These are phyloP conservation scores for Bos javanicus DNA, from an alignment of 2,113 vertebrate genomes.

Conservation along the genomic window DNA sequence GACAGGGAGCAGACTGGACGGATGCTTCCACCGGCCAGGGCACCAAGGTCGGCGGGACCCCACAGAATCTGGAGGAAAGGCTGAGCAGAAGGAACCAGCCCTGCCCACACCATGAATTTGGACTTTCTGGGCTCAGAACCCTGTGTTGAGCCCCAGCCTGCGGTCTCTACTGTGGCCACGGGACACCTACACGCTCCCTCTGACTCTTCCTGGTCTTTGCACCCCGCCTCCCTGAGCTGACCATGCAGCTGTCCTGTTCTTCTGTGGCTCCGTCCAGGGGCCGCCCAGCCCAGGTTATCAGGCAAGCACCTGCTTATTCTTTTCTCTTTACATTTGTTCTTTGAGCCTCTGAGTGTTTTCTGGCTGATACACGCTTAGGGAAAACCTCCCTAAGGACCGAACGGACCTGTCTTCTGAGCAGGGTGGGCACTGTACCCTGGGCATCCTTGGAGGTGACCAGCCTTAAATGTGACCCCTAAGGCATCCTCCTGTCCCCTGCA, in stretches of 20 bases:
- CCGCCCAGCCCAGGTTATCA: neutral
- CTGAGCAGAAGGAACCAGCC: neutral
- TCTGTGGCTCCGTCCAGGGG: neutral
- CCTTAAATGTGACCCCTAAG: neutral
- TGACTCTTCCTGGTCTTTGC: neutral
- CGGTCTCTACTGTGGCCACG: accelerated
- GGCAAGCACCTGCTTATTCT: neutral
- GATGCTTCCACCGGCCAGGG: accelerated
- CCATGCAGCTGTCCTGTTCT: neutral
- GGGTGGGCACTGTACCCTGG: accelerated
- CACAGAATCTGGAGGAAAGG: accelerated
- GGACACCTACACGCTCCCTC: neutral
- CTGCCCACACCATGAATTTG: neutral
- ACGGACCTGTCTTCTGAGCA: neutral
- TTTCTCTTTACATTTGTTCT: neutral
- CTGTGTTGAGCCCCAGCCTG: accelerated
- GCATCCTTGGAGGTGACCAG: neutral
- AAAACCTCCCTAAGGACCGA: no score
- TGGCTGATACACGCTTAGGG: neutral
- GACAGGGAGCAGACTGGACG: neutral
- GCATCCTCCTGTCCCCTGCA: no score
- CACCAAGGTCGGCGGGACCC: accelerated
- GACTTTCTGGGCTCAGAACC: neutral
- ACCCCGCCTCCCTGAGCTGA: accelerated
- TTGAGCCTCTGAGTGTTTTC: neutral